phyloP scores from a whole-genome alignment of 37 sponge, comb jelly and placozoan species.

The Chondrosia reniformis region DNA sequence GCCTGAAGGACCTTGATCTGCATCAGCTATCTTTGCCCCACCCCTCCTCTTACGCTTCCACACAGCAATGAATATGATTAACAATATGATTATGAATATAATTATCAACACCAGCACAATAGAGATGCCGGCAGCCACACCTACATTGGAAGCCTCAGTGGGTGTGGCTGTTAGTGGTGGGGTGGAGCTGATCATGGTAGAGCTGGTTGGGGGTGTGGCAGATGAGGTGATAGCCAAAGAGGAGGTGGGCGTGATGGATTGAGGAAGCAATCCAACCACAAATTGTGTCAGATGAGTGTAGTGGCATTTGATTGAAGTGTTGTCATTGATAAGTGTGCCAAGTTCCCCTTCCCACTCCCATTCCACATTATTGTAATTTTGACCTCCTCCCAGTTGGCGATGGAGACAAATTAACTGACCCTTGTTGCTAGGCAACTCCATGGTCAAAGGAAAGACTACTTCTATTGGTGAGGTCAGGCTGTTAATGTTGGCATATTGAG shows the following conservation, averaged over 20 bases:
- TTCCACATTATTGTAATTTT: not conserved
- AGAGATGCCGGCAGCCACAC: slow-evolving; percentile 26
- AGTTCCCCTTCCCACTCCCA: slow-evolving; percentile 44
- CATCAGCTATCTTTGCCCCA: not conserved
- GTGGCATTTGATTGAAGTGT: slow-evolving; percentile 17
- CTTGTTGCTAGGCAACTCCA: not conserved
- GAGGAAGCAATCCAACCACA: slow-evolving; percentile 58
- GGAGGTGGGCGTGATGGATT: slow-evolving; percentile 29
- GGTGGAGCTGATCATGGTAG: not conserved
- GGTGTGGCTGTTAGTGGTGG: slow-evolving; percentile 3
- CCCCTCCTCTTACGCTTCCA: slow-evolving; percentile 35
- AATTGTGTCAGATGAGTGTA: slow-evolving; percentile 65
- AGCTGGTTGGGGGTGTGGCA: slow-evolving; percentile 17
- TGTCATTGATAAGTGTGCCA: slow-evolving; percentile 9
- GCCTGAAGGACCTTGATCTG: not conserved
- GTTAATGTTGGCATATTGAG: slow-evolving; percentile 8
- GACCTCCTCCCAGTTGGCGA: slow-evolving; percentile 35
- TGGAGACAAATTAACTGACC: slow-evolving; percentile 48
- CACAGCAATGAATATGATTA: slow-evolving; percentile 8
- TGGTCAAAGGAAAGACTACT: slow-evolving; percentile 34
- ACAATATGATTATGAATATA: slow-evolving; percentile 15
- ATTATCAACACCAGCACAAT: slow-evolving; percentile 24
- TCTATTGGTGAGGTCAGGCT: slow-evolving; percentile 18
- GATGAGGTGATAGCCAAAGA: not conserved
- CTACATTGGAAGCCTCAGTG: not conserved